Percentiles rank a stretch among this genome's conserved stretches.
Evolutionary conservation across 2,113 vertebrate species (phyloP).

Genomic region (Paracanthobrama guichenoti): DNA sequence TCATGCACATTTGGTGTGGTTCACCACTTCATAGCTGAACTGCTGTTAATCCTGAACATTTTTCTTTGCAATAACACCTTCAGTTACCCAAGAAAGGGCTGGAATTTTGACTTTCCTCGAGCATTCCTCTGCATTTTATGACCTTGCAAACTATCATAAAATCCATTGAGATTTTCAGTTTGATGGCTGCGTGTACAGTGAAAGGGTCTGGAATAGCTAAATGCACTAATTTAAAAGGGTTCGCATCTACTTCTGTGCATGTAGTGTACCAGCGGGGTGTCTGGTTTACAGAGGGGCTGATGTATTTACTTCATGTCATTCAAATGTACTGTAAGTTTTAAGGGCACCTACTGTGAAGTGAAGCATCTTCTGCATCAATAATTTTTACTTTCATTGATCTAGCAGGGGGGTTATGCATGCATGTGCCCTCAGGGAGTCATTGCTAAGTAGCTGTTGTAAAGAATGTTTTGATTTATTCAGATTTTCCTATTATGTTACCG

Average conservation of each 20-base stretch:
- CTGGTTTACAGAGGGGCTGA: not conserved
- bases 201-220: not conserved
- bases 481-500: constrained; percentile 42
- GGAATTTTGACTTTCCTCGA: not conserved
- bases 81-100: not conserved
- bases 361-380: constrained; percentile 75
- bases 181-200: not conserved
- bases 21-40: not conserved
- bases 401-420: constrained; percentile 72
- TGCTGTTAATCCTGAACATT: not conserved
- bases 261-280: not conserved
- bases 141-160: not conserved
- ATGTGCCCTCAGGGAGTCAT: constrained; percentile 74
- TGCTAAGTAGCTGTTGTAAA: constrained; percentile 70
- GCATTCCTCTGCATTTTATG: not conserved
- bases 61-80: not conserved
- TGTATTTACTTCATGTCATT: constrained; percentile 34
- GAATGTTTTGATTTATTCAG: constrained; percentile 56
- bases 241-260: not conserved
- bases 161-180: too few species aligned
- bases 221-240: not conserved
- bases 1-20: constrained; percentile 3
- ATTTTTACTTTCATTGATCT: constrained; percentile 78
- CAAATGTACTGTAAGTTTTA: constrained; percentile 65
- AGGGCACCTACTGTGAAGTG: constrained; percentile 77